phyloP scores from a whole-genome alignment of 2,797 vertebrate genomes.

The Gouania willdenowi region DNA sequence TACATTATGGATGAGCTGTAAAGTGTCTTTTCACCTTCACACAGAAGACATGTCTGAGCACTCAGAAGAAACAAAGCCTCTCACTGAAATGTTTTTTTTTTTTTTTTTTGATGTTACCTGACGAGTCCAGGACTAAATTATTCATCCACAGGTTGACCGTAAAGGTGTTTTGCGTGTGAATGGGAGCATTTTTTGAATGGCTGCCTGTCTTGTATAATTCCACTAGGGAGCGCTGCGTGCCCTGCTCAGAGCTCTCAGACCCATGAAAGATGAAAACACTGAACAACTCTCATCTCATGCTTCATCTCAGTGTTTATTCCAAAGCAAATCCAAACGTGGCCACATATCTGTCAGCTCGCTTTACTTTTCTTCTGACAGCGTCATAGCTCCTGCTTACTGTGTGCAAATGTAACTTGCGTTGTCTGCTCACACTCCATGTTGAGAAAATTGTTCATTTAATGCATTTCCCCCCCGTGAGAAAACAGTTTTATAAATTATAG shows the following conservation, averaged over 20 bases:
- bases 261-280: background rate
- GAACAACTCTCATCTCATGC: background rate
- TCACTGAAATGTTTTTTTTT: background rate
- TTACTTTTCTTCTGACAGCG: background rate
- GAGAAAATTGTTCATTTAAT: background rate
- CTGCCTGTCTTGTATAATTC: constrained; percentile 13
- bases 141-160: background rate
- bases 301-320: background rate
- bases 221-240: constrained; percentile 43
- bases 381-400: background rate
- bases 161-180: background rate
- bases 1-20: constrained; percentile 32
- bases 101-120: background rate
- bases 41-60: background rate
- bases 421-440: background rate
- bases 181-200: background rate
- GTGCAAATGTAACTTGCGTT: background rate
- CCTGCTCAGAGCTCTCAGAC: constrained; percentile 1
- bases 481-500: background rate
- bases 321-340: background rate
- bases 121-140: background rate
- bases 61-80: too few species aligned
- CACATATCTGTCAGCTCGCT: too few species aligned
- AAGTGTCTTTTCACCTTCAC: constrained; percentile 15
- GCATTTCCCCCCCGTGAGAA: background rate